phyloP scores from a whole-genome alignment of 2,797 vertebrate species.

The Sebastes elongatus region DNA sequence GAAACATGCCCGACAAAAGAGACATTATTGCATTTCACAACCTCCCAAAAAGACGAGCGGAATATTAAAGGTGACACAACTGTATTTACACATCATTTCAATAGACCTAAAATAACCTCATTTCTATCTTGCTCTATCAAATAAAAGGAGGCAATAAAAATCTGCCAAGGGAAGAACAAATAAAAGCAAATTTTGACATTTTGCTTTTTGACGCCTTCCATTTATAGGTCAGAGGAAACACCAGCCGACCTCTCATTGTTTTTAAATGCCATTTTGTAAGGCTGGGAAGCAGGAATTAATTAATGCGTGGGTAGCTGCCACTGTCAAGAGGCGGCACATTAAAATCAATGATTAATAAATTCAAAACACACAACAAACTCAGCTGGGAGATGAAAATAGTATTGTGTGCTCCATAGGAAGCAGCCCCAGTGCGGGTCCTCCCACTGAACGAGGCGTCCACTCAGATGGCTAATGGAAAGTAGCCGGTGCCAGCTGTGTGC shows the following conservation, averaged over 20 bases:
- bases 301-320: constrained; percentile 86
- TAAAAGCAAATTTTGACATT: constrained; percentile 88
- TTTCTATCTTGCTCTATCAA: constrained; percentile 77
- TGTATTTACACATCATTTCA: constrained; percentile 83
- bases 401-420: constrained; percentile 85
- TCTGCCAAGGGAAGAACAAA: constrained; percentile 82
- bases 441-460: constrained; percentile 83
- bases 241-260: constrained; percentile 85
- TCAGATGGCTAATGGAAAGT: constrained; percentile 89
- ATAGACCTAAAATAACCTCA: constrained; percentile 76
- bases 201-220: constrained; percentile 81
- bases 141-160: constrained; percentile 77
- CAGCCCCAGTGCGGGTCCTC: constrained; percentile 84
- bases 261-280: constrained; percentile 88
- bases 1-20: constrained; percentile 77
- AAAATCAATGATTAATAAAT: constrained; percentile 92
- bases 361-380: constrained; percentile 91
- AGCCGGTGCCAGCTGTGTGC: constrained; percentile 87
- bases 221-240: constrained; percentile 88
- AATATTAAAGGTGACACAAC: constrained; percentile 82
- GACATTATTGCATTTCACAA: constrained; percentile 79
- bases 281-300: constrained; percentile 85
- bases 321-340: constrained; percentile 87
- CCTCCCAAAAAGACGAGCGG: constrained; percentile 67
- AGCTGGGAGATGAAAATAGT: constrained; percentile 88